A percentile compares a stretch with the other conserved stretches of the same genome.
Conservation (phyloP, 2,888 invertebrate genomes). For the Hirtodrosophila confusa region DNA sequence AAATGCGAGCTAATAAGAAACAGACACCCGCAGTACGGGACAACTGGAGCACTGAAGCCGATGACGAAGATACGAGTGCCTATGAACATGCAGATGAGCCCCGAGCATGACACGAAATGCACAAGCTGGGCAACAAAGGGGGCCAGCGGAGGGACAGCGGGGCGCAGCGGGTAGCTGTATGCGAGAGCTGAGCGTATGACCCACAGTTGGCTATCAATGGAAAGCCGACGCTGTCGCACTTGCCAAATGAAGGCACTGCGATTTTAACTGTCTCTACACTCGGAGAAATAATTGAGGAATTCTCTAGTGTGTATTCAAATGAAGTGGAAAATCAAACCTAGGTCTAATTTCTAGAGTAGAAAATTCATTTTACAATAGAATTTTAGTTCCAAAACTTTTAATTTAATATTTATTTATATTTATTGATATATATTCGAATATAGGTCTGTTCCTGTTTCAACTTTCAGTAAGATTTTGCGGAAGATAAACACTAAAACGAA, state of each 20-base stretch:
- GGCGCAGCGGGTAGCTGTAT: not conserved
- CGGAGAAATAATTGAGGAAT: not conserved
- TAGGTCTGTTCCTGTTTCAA: no score
- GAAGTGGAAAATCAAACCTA: no score
- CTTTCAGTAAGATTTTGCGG: no score
- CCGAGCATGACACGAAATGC: conserved; percentile 51
- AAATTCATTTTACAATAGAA: no score
- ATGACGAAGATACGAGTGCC: conserved; percentile 57
- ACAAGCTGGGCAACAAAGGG: conserved; percentile 13
- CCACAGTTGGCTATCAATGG: conserved; percentile 66
- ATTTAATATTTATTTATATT: no score
- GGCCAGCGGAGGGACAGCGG: not conserved
- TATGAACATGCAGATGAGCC: conserved; percentile 75
- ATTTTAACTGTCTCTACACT: conserved; percentile 42
- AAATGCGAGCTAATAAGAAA: conserved; percentile 69
- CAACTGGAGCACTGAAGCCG: conserved; percentile 57
- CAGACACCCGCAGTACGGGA: conserved; percentile 72
- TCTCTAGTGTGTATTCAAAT: no score
- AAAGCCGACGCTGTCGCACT: conserved; percentile 57
- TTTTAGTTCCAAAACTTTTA: no score
- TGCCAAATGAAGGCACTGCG: conserved; percentile 72
- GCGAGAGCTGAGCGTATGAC: conserved; percentile 13
- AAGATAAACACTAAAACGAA: no score
- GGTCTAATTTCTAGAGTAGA: no score
- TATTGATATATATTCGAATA: no score